Evolutionary conservation across 2,113 vertebrate species (phyloP), one percentile per base, ranked within the genome.

Genomic region (Protobothrops flavoviridis): DNA sequence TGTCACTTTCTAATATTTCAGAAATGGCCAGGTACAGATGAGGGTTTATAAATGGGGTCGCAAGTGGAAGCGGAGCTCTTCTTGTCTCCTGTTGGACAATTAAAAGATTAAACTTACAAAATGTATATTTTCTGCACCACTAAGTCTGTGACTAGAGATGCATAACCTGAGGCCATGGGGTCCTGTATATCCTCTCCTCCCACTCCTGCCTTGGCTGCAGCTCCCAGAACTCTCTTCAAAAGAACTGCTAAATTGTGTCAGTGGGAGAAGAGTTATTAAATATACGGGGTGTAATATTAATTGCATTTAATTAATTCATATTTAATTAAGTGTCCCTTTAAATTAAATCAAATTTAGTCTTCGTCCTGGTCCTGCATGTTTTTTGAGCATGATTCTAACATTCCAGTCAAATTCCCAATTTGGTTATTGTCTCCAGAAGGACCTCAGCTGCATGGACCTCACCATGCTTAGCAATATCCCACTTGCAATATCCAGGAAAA

Each of bases 1-100:
- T 96, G 96, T 96, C 96, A 94, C 94, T 96, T 97, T 97, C 57
- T 96, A 57, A 20, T 59, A 24, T 91, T 29, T 56, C 21, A 45
- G 26, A 43, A 20, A 33, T 3, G 15, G 4, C 74, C 74, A 81
- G 33, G 33, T 81, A 21, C 20, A 81, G 74, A 81, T 81, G 74
- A 43, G 74, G 17, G 33, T 43, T 43, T 81, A 43, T 55, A 23
- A 17, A 33, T 23, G 52, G 53, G 8, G 1, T 20, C 15, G 24
- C 48, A 6, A 50, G 11, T 52, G 85, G 3, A 87, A 52, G 45
- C 11, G 0, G 85, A 87, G 85, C 24, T 24, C 23, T 43, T 9
- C 74, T 81, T 43, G 33, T 81, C 33, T 81, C 6, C 3, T 81
- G 74, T 43, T 81, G 74, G 33, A 9, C n/a, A 39, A 43, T 81